These are phyloP conservation scores for Lasius fuliginosus DNA, from an alignment of 2,888 invertebrate genomes.

Conservation along the genomic window DNA sequence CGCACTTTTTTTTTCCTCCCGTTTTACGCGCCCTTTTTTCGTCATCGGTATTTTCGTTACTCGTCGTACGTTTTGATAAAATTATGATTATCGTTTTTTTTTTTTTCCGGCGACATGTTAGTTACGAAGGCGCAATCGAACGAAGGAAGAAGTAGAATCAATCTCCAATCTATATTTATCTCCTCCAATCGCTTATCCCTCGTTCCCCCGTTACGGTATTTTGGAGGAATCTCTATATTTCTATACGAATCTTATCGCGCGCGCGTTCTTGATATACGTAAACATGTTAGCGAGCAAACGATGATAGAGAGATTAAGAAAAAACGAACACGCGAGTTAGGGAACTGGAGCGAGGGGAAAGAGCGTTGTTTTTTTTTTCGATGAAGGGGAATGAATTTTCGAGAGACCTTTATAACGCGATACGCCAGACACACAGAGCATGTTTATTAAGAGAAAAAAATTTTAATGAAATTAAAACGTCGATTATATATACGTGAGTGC, in stretches of 20 bases:
- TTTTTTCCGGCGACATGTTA: neutral
- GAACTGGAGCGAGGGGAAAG: slow-evolving; percentile 24
- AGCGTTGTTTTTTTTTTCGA: slow-evolving; percentile 21
- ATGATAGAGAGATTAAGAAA: slow-evolving; percentile 32
- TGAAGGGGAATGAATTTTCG: slow-evolving; percentile 55
- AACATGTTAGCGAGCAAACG: slow-evolving; percentile 51
- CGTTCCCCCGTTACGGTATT: slow-evolving; percentile 37
- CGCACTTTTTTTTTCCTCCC: neutral
- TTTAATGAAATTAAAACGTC: slow-evolving; percentile 65
- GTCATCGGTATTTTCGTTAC: slow-evolving; percentile 12
- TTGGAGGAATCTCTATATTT: slow-evolving; percentile 69
- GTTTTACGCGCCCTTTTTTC: neutral
- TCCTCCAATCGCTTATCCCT: slow-evolving; percentile 57
- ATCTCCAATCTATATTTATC: slow-evolving; percentile 46
- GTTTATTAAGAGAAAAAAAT: slow-evolving; percentile 57
- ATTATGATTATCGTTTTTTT: neutral
- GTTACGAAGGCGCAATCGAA: slow-evolving; percentile 21
- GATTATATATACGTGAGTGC: slow-evolving; percentile 55
- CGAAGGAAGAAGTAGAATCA: slow-evolving; percentile 36
- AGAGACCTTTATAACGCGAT: slow-evolving; percentile 60
- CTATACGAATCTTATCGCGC: slow-evolving; percentile 74
- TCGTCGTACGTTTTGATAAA: neutral
- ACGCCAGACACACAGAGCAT: slow-evolving; percentile 44
- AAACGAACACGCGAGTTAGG: slow-evolving; percentile 47
- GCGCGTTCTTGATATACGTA: slow-evolving; percentile 76